phyloP scores from a whole-genome alignment of 2,113 vertebrate genomes.

The Vidua chalybeata region DNA sequence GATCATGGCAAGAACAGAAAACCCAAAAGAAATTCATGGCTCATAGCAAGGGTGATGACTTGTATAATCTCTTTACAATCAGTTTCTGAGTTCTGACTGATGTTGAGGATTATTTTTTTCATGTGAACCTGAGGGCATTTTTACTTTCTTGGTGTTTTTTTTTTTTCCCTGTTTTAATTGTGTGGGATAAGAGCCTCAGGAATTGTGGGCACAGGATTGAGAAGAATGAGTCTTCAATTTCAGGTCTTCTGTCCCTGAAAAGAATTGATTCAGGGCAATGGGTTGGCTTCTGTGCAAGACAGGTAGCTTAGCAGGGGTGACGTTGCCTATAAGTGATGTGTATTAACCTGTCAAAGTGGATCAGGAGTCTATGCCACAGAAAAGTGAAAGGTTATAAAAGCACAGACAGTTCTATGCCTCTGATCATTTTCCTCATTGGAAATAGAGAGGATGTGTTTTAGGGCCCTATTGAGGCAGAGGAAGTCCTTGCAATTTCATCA shows the following conservation, averaged over 20 bases:
- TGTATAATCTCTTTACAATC: background rate
- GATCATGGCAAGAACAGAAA: background rate
- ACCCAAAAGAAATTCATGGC: background rate
- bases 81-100: background rate
- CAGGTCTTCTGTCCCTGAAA: background rate
- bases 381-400: slow-evolving; percentile 40
- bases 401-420: background rate
- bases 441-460: background rate
- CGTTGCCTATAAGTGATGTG: background rate
- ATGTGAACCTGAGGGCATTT: background rate
- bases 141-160: background rate
- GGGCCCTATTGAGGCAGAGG: background rate
- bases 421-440: background rate
- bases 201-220: background rate
- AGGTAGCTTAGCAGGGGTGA: slow-evolving; percentile 22
- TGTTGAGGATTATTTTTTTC: background rate
- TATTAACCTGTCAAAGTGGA: slow-evolving; percentile 56
- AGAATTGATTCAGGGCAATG: slow-evolving; percentile 20
- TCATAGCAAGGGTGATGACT: background rate
- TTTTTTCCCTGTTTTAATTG: background rate
- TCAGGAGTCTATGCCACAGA: background rate
- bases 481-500: background rate
- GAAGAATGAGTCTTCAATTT: background rate
- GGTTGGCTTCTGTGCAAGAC: slow-evolving; percentile 11
- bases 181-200: background rate